Evolutionary conservation across 30 jellyfish, hydroid and myxozoan species (phyloP).

Genomic region (Turritopsis dohrnii): DNA sequence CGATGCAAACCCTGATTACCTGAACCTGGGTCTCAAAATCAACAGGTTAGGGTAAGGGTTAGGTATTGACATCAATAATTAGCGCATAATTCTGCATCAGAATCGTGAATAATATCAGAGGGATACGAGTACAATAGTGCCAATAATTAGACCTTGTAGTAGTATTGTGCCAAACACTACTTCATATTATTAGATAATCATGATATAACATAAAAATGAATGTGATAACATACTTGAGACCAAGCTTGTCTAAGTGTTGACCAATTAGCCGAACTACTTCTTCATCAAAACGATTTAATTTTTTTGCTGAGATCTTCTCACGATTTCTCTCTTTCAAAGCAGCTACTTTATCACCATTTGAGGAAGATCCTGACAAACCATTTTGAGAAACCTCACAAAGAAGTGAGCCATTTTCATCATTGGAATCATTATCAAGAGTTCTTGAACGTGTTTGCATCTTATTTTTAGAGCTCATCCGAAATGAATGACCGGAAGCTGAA

Average conservation of each 20-base stretch:
- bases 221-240: constrained; percentile 67
- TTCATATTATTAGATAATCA: no score
- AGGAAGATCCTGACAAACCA: constrained; percentile 47
- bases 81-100: no score
- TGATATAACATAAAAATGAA: no score
- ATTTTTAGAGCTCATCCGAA: constrained; percentile 12
- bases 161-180: no score
- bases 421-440: constrained; percentile 33
- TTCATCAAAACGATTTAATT: constrained; percentile 71
- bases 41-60: no score
- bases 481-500: constrained; percentile 41
- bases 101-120: no score
- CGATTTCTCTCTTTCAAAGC: constrained; percentile 49
- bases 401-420: constrained; percentile 52
- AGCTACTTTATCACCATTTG: constrained; percentile 50
- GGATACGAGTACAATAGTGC: no score
- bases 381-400: constrained; percentile 35
- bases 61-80: no score
- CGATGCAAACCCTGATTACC: no score
- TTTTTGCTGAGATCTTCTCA: constrained; percentile 23
- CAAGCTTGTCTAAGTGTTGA: constrained; percentile 72
- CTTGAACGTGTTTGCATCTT: constrained; percentile 29
- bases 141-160: no score
- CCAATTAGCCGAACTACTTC: constrained; percentile 87
- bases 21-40: no score